Conservation (phyloP, 2,797 vertebrate species). For the Champsocephalus gunnari region DNA sequence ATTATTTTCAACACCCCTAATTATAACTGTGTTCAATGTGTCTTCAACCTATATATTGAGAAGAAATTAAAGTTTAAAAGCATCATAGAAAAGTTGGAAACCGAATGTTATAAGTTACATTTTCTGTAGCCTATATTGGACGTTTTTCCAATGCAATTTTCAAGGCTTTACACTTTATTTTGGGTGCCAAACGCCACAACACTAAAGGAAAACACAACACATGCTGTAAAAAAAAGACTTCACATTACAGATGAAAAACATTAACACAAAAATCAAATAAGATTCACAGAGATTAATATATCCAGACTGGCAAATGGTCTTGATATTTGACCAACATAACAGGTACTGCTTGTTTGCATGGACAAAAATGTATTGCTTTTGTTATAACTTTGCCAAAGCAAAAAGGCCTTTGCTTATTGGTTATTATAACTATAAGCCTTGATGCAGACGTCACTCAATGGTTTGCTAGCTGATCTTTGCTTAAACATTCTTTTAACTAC, state of each 20-base stretch:
- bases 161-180: too few relatives aligned
- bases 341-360: background rate
- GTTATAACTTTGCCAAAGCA: background rate
- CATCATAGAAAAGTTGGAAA: background rate
- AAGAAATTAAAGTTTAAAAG: background rate
- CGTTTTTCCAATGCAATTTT: too few relatives aligned
- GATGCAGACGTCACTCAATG: background rate
- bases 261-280: too few relatives aligned
- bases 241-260: background rate
- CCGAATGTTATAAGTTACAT: too few relatives aligned
- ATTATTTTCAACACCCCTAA: too few relatives aligned
- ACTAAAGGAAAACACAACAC: too few relatives aligned
- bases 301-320: slow-evolving; percentile 1
- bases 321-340: background rate
- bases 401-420: background rate
- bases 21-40: background rate
- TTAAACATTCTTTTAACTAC: background rate
- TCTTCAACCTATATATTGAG: background rate
- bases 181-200: too few relatives aligned
- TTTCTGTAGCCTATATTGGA: background rate
- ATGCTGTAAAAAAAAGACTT: background rate
- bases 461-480: background rate
- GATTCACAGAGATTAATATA: background rate
- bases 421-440: slow-evolving; percentile 1
- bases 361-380: background rate